Base-by-base conservation (phyloP, 2,113 vertebrate genomes). In the Glareola pratincola region DNA sequence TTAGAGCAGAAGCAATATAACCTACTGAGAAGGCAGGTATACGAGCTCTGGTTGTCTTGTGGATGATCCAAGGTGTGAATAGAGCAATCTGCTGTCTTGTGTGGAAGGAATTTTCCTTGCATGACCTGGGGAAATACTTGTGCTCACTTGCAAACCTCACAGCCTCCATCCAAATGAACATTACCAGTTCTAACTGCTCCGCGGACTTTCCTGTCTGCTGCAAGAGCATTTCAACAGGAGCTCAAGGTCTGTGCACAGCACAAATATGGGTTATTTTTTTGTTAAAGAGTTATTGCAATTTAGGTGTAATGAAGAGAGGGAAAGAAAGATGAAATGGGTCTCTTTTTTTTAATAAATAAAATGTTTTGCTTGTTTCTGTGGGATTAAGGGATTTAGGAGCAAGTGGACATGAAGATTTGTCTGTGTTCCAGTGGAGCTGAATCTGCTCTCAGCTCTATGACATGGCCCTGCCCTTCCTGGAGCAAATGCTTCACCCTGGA, bases 81-180 rank as follows among this genome's bases (percentile, higher is more conserved):
- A 92, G 64, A 95, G 73, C 75, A 75, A 91, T 67, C 59, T 72
- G 47, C 74, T 87, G 27, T 59, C 80, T 81, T 56, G 5, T 69
- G 68, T n/a, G 22, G 73, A 94, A 94, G 48, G 89, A 95, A 75
- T 94, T 95, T 93, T 50, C 30, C 36, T 86, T 87, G 48, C 22
- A 85, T 64, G 48, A 92, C 69, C 80, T 75, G 36, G 48, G 77
- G 60, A 94, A 94, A 95, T 82, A 54, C 39, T 85, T 12, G 2
- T 48, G 62, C 77, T 91, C 48, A n/a, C 92, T 95, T 94, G 81
- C 62, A 96, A 95, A 85, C 43, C 24, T 56, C 81, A 45, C 30
- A 87, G 39, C 48, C 73, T 68, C 66, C 62, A 87, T 90, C 53
- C 69, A 91, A 90, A 82, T 36, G n/a, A 90, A 56, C 4, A 1